Evolutionary conservation across 2,797 vertebrate species (phyloP), one percentile per base, ranked within the genome.

Genomic region (Xenops minutus): DNA sequence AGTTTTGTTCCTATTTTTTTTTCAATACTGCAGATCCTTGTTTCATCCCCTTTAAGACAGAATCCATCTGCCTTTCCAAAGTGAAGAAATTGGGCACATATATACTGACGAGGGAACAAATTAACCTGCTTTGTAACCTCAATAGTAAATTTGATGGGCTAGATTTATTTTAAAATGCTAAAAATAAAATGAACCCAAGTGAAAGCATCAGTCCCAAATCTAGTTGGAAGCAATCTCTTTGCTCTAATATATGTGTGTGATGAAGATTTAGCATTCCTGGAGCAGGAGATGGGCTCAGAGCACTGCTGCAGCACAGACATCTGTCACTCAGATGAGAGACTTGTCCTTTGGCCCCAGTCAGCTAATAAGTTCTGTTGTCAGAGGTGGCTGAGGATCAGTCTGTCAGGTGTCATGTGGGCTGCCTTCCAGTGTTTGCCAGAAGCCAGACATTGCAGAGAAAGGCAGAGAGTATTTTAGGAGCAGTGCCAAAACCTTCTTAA

Each of bases 401-500:
- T 92, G 59, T 91, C 69, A 89, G 85, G 93, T 97, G 83, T 83
- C 73, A 77, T 73, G n/a, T 17, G 67, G 71, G 41, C 68, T 9
- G 21, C 52, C 66, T 88, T 81, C 68, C 76, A 61, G 4, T 72
- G 69, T 91, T 68, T 93, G 71, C 59, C 37, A 87, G 71, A 63
- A 94, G 62, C 67, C 88, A 96, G 69, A 39, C 56, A 78, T 64
- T 22, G 27, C 85, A 85, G 78, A 93, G 82, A 79, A 93, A 89
- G 59, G 55, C 86, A 79, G 73, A 61, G 55, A 93, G 39, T 85
- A 73, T 81, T 95, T 91, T 46, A 88, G 85, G 69, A 92, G 61
- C 24, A 29, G 37, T 91, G 74, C 93, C 85, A 92, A 93, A 93
- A 75, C 67, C 61, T 72, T 89, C 68, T 94, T 82, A 92, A 97